Conservation (phyloP, 2,888 invertebrate genomes). For the Catocala fraxini region DNA sequence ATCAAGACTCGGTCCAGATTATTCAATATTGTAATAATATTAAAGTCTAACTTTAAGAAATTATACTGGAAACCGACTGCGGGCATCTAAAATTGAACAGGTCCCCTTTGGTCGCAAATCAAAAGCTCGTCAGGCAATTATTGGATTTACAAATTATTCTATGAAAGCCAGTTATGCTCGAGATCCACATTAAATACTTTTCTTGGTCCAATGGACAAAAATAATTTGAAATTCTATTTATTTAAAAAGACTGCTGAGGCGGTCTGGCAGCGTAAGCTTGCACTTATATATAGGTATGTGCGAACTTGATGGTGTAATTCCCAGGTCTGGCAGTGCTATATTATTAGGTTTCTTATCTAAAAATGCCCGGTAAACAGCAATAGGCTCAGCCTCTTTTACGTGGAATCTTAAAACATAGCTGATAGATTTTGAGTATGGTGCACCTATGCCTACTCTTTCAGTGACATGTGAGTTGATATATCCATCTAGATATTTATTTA, state of each 20-base stretch:
- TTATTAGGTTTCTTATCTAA: too few species aligned
- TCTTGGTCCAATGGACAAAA: conserved; percentile 29
- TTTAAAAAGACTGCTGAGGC: too few species aligned
- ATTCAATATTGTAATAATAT: conserved; percentile 34
- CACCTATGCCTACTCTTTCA: too few species aligned
- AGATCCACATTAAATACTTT: conserved; percentile 34
- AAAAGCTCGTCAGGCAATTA: conserved; percentile 60
- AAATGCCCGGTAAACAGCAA: too few species aligned
- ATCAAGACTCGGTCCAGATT: conserved; percentile 24
- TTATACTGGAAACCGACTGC: conserved; percentile 37
- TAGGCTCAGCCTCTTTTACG: too few species aligned
- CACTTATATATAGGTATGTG: too few species aligned
- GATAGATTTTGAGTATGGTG: too few species aligned
- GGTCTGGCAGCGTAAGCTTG: too few species aligned
- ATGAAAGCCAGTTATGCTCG: conserved; percentile 32
- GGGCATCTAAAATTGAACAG: conserved; percentile 42
- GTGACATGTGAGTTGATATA: too few species aligned
- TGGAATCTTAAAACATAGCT: too few species aligned
- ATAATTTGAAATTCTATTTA: conserved; percentile 10
- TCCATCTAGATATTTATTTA: conserved; percentile 1
- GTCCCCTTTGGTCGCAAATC: conserved; percentile 51
- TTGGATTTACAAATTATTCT: conserved; percentile 59
- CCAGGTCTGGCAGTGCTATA: too few species aligned
- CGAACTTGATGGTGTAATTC: too few species aligned
- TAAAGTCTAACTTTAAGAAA: conserved; percentile 36